Evolutionary conservation across 1,140 invertebrate species (phyloP).

Genomic region (Antheraea pernyi): DNA sequence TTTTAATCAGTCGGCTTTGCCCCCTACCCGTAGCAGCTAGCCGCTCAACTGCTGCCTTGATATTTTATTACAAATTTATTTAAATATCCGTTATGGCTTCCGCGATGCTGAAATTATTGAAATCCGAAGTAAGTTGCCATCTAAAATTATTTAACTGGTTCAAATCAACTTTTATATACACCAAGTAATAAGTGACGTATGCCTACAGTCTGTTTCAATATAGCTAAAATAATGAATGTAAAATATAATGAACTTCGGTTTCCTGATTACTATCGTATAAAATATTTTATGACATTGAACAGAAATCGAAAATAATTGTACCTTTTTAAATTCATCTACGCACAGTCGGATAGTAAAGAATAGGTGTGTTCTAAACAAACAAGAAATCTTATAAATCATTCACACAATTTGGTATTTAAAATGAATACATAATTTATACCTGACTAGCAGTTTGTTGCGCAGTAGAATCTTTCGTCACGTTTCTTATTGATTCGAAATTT

Average conservation of each 20-base stretch:
- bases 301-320: not conserved
- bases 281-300: not conserved
- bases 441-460: slow-evolving; percentile 40
- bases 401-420: slow-evolving; percentile 67
- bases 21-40: slow-evolving; percentile 30
- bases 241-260: not conserved
- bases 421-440: slow-evolving; percentile 58
- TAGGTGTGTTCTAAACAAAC: slow-evolving; percentile 31
- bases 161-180: not conserved
- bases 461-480: slow-evolving; percentile 60
- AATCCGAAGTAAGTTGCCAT: slow-evolving; percentile 63
- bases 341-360: slow-evolving; percentile 7
- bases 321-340: not conserved
- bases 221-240: not conserved
- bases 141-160: not conserved
- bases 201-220: no score
- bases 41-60: slow-evolving; percentile 19
- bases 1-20: slow-evolving; percentile 67
- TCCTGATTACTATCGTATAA: no score
- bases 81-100: slow-evolving; percentile 46
- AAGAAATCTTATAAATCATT: slow-evolving; percentile 50
- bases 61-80: slow-evolving; percentile 24
- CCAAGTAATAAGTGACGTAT: no score
- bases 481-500: slow-evolving; percentile 48
- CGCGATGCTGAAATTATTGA: slow-evolving; percentile 66